Evolutionary conservation across 2,888 invertebrate species (phyloP).

Genomic region (Stramonita haemastoma): DNA sequence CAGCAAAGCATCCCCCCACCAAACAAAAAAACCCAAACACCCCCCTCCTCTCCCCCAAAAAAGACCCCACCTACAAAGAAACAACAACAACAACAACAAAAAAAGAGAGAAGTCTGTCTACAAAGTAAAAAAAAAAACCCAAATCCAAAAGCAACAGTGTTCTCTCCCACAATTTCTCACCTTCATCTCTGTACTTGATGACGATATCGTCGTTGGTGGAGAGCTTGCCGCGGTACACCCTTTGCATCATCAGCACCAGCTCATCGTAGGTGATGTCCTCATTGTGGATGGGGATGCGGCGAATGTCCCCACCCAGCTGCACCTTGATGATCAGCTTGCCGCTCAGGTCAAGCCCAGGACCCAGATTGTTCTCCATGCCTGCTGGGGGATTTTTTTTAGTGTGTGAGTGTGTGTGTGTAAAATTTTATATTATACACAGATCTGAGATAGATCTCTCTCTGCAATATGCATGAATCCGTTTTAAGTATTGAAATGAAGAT

Average conservation of each 20-base stretch:
- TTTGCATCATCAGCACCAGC: constrained; percentile 85
- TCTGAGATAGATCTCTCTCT: too few species aligned
- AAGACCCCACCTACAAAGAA: too few species aligned
- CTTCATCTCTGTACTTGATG: constrained; percentile 86
- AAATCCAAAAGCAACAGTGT: too few species aligned
- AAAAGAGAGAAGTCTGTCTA: too few species aligned
- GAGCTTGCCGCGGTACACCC: constrained; percentile 84
- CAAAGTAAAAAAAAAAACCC: too few species aligned
- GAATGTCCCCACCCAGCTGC: constrained; percentile 84
- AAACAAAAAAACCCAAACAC: too few species aligned
- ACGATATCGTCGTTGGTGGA: constrained; percentile 83
- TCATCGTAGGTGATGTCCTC: constrained; percentile 85
- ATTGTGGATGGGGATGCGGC: constrained; percentile 85
- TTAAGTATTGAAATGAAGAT: background rate
- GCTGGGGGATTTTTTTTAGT: background rate
- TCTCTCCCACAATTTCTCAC: constrained; percentile 71
- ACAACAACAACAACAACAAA: too few species aligned
- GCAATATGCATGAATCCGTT: background rate
- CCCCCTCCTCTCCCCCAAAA: too few species aligned
- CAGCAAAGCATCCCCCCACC: too few species aligned
- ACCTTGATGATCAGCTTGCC: constrained; percentile 78
- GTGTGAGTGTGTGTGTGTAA: too few species aligned
- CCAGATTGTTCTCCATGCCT: constrained; percentile 52
- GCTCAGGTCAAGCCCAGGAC: constrained; percentile 73
- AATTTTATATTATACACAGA: background rate